Evolutionary conservation across 2,113 vertebrate genomes (phyloP).

Genomic region (Carettochelys insculpta): DNA sequence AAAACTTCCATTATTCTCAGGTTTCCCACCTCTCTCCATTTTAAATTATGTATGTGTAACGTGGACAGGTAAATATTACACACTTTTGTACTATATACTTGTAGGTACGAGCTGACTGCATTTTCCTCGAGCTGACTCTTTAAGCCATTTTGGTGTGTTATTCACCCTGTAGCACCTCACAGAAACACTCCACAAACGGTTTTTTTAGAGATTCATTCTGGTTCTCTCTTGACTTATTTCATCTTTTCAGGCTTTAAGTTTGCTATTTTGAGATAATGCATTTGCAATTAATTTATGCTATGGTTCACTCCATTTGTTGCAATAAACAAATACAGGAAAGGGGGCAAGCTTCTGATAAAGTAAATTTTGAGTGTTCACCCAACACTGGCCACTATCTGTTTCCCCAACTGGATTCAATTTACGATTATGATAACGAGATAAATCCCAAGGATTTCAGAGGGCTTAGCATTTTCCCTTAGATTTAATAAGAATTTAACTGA

Average conservation of each 20-base stretch:
- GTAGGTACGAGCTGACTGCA: background rate
- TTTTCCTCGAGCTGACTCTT: background rate
- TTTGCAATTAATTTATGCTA: background rate
- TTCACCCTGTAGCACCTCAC: background rate
- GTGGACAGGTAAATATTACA: background rate
- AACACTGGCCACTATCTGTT: slow-evolving; percentile 26
- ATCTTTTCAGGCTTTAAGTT: background rate
- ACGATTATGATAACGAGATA: slow-evolving; percentile 27
- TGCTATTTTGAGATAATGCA: slow-evolving; percentile 7
- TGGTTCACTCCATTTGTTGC: background rate
- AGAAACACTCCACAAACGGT: background rate
- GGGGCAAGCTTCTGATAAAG: slow-evolving; percentile 32
- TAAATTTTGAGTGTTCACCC: slow-evolving; percentile 18
- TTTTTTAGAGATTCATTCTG: background rate
- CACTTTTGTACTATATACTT: background rate
- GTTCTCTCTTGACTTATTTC: background rate
- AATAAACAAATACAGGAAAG: slow-evolving; percentile 36
- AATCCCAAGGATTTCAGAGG: slow-evolving; percentile 24
- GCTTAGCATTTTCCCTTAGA: background rate
- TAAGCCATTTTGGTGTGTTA: background rate
- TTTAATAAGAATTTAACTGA: slow-evolving; percentile 11
- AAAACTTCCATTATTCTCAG: background rate
- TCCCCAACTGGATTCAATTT: slow-evolving; percentile 20
- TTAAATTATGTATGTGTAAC: background rate
- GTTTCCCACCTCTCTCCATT: background rate